phyloP scores from a whole-genome alignment of 2,888 invertebrate genomes.

The Caenorhabditis drosophilae region DNA sequence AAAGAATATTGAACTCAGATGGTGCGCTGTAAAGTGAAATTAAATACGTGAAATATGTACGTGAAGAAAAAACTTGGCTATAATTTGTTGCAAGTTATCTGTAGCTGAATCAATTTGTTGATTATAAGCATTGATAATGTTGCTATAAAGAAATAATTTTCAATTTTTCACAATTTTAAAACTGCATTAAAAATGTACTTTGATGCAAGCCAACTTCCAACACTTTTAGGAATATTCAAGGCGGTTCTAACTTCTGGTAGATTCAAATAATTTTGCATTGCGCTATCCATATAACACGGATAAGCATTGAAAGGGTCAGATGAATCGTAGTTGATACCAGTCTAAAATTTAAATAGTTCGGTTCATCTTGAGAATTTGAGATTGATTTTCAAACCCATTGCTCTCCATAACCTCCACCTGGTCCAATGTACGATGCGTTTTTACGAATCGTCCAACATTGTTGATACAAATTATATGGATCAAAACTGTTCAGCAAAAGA shows the following conservation, averaged over 20 bases:
- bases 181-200: too few species aligned
- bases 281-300: conserved; percentile 55
- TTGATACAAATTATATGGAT: conserved; percentile 52
- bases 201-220: conserved; percentile 23
- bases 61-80: too few species aligned
- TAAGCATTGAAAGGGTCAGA: conserved; percentile 54
- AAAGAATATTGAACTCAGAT: conserved; percentile 28
- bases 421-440: too few species aligned
- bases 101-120: conserved; percentile 36
- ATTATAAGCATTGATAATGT: conserved; percentile 39
- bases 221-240: conserved; percentile 52
- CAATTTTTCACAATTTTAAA: conserved; percentile 1
- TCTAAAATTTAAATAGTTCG: conserved; percentile 20
- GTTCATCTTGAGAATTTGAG: background rate
- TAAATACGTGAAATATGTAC: too few species aligned
- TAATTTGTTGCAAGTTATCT: conserved; percentile 22
- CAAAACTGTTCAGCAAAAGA: conserved; percentile 22
- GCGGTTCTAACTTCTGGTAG: conserved; percentile 52
- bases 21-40: conserved; percentile 17
- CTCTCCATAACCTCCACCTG: conserved; percentile 45
- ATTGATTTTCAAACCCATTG: conserved; percentile 26
- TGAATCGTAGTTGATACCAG: conserved; percentile 53
- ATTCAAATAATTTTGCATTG: conserved; percentile 57
- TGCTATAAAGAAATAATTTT: conserved; percentile 13
- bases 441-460: conserved; percentile 37